phyloP scores from a whole-genome alignment of 2,113 vertebrate genomes.

The Gadus macrocephalus region DNA sequence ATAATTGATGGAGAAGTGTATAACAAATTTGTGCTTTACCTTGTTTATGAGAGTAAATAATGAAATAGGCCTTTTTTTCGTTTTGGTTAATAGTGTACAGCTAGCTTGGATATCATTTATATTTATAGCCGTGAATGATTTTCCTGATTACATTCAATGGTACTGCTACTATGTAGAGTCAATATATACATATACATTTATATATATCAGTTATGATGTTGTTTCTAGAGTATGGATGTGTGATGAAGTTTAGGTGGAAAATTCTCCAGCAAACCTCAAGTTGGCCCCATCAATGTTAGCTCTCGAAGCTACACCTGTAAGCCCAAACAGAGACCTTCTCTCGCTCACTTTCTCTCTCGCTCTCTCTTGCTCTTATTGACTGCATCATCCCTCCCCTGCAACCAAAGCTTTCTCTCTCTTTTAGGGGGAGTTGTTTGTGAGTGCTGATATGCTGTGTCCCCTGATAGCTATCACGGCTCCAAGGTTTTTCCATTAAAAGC shows the following conservation, averaged over 20 bases:
- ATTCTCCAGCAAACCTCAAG: not conserved
- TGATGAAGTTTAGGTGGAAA: no score
- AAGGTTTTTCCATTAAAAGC: slow-evolving; percentile 24
- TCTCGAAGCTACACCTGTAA: slow-evolving; percentile 18
- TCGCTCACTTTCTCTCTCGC: not conserved
- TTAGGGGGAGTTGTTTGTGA: slow-evolving; percentile 37
- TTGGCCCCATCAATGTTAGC: slow-evolving; percentile 42
- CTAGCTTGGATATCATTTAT: no score
- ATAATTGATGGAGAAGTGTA: no score
- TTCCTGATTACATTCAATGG: no score
- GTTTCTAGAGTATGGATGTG: no score
- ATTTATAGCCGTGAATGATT: no score
- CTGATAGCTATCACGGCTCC: slow-evolving; percentile 19
- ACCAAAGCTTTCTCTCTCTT: slow-evolving; percentile 12
- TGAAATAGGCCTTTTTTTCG: no score
- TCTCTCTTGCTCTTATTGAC: slow-evolving; percentile 7
- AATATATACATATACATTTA: slow-evolving; percentile 33
- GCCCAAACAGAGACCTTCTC: slow-evolving; percentile 12
- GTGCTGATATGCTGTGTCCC: slow-evolving; percentile 30
- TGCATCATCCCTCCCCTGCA: slow-evolving; percentile 12
- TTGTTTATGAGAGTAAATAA: no score
- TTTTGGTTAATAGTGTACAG: no score
- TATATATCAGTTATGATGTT: no score
- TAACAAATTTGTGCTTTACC: no score
- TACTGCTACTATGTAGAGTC: no score